Conservation (phyloP, 2,797 vertebrate species). For the Cygnus olor region DNA sequence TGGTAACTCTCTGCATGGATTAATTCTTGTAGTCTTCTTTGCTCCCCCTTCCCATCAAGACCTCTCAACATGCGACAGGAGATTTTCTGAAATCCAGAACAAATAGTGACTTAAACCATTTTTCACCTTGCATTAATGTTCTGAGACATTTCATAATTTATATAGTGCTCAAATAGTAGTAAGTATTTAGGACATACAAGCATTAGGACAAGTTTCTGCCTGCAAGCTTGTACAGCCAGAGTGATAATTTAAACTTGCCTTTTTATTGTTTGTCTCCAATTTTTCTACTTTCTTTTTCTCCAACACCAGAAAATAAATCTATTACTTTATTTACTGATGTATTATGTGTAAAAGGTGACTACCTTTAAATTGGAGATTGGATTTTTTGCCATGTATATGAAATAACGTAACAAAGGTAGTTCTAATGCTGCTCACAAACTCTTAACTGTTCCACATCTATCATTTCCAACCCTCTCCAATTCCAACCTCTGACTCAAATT, state of each 20-base stretch:
- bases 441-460: background rate
- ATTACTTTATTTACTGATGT: background rate
- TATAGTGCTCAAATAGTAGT: background rate
- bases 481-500: background rate
- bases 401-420: background rate
- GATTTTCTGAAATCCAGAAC: background rate
- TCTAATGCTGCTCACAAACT: background rate
- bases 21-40: background rate
- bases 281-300: background rate
- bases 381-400: background rate
- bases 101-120: background rate
- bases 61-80: background rate
- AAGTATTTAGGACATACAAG: background rate
- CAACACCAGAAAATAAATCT: background rate
- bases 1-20: background rate
- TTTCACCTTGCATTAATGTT: background rate
- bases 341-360: background rate
- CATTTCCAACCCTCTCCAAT: background rate
- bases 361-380: background rate
- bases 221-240: background rate
- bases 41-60: rapidly evolving
- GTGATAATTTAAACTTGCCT: background rate
- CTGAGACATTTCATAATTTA: background rate
- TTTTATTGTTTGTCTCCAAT: background rate
- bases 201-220: background rate